Evolutionary conservation across 1,140 invertebrate species (phyloP), one percentile per base, ranked within the genome.

Genomic region (Drosophila truncata): DNA sequence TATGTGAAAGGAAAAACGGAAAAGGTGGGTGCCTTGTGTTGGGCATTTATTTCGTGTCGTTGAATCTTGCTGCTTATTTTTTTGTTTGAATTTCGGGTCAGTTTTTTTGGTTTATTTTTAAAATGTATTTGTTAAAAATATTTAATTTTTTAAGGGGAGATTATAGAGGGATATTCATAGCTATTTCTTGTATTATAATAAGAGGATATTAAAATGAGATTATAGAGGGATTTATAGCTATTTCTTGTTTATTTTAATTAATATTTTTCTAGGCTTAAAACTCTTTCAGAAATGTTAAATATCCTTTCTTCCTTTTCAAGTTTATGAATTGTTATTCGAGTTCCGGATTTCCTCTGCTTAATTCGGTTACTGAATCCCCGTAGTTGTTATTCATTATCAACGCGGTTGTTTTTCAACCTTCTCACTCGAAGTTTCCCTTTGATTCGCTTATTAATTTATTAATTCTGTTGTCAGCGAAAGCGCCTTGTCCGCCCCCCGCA

Each of bases 1-100:
- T 69, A 66, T 44, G 66, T 35, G 62, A 67, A 66, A 66, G 46
- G 27, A 49, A 65, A 65, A 16, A 14, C 8, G 62, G 20, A 37
- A 54, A 37, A 37, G 52, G 31, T 54, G 27, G 31, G n/a, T 31
- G n/a, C n/a, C 18, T 14, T 33, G 29, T 25, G 49, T 13, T 52
- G 33, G 46, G 11, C 65, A 66, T 37, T 69, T 69, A 69, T 69
- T 69, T 47, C 65, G 46, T 31, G 46, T 50, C 60, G 65, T 49
- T 69, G 35, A 64, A n/a, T 41, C 16, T 49, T 1, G 35, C n/a
- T n/a, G 35, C 25, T 65, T 59, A 29, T 18, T 55, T 54, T 18
- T 14, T 39, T n/a, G n/a, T 55, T 35, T 20, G 33, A 33, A 14
- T 20, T 23, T 55, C 27, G 44, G 14, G 4, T 25, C n/a, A n/a